phyloP scores from a whole-genome alignment of 2,797 vertebrate species.

The Tamandua tetradactyla region DNA sequence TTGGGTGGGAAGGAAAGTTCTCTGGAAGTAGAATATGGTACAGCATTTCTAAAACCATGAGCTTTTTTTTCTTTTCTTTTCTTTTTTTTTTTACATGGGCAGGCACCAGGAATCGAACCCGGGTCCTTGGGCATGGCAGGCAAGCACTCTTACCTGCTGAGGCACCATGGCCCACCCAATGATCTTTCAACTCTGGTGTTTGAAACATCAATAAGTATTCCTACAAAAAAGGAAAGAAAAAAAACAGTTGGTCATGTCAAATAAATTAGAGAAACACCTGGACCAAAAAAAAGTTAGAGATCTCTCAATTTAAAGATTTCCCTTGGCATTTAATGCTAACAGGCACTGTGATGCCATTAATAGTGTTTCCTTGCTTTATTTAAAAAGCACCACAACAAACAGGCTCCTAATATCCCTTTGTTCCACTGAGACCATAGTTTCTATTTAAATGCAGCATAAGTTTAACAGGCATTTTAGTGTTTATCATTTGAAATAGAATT shows the following conservation, averaged over 20 bases:
- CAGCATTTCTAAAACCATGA: neutral
- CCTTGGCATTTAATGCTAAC: neutral
- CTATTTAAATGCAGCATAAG: neutral
- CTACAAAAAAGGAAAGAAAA: neutral
- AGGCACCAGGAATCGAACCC: too few relatives aligned
- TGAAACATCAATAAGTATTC: neutral
- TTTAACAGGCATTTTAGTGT: neutral
- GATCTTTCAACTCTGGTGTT: neutral
- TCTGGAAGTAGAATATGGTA: neutral
- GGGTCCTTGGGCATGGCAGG: too few relatives aligned
- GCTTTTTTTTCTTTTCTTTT: too few relatives aligned
- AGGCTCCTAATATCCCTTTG: neutral
- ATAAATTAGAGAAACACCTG: conserved; percentile 53
- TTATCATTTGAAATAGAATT: neutral
- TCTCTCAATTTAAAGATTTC: neutral
- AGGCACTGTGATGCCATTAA: neutral
- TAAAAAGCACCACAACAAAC: neutral
- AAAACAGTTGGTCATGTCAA: neutral
- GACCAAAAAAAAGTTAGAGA: neutral
- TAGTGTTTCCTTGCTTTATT: neutral
- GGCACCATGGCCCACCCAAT: too few relatives aligned
- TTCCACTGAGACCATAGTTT: neutral
- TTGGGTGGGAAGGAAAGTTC: neutral
- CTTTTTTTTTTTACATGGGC: too few relatives aligned
- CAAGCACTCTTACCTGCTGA: too few relatives aligned